Evolutionary conservation across 2,888 invertebrate species (phyloP).

Genomic region (Heteromurus nitidus): DNA sequence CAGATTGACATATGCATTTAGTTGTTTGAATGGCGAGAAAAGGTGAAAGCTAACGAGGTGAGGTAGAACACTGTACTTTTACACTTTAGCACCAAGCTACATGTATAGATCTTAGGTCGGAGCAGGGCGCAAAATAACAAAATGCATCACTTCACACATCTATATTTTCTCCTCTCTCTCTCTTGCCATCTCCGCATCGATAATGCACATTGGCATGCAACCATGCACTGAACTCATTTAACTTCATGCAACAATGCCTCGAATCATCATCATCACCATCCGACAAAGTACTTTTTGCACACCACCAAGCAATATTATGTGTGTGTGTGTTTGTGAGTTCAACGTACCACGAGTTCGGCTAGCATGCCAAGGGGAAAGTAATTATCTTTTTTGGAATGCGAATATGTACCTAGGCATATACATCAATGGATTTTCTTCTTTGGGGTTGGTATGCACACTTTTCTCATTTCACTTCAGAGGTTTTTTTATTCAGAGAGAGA

Average conservation of each 20-base stretch:
- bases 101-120: neutral
- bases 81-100: neutral
- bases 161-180: conserved; percentile 1
- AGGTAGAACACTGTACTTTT: too few species aligned
- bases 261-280: conserved; percentile 37
- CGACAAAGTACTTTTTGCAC: neutral
- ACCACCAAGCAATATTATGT: neutral
- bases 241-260: conserved; percentile 52
- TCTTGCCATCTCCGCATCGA: neutral
- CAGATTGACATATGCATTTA: neutral
- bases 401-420: neutral
- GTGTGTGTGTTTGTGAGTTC: conserved; percentile 19
- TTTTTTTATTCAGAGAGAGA: too few species aligned
- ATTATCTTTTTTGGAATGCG: conserved; percentile 42
- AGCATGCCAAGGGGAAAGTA: conserved; percentile 38
- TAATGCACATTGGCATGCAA: conserved; percentile 39
- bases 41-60: conserved; percentile 28
- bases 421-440: neutral
- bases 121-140: too few species aligned
- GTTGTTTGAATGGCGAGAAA: too few species aligned
- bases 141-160: neutral
- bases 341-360: conserved; percentile 26
- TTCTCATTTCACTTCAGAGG: too few species aligned
- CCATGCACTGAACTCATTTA: conserved; percentile 38
- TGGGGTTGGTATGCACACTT: neutral